A percentile compares a stretch with the other conserved stretches of the same genome.
Conservation (phyloP, 2,888 invertebrate species). For the Microctonus hyperodae region DNA sequence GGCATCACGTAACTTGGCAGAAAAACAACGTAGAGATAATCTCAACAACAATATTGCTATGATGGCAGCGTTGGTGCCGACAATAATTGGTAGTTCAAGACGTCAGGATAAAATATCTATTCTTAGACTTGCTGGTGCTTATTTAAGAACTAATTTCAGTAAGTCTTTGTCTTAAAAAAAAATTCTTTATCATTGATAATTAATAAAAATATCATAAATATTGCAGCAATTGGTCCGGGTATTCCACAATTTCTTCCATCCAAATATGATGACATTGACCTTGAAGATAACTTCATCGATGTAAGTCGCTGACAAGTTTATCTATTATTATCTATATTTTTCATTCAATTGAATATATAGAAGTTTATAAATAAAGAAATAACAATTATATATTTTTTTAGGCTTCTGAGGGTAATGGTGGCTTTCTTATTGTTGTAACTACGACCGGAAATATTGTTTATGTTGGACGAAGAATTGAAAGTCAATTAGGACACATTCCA, state of each 20-base stretch:
- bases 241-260: slow-evolving; percentile 48
- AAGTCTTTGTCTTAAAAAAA: slow-evolving; percentile 43
- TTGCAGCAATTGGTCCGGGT: slow-evolving; percentile 55
- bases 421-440: slow-evolving; percentile 82
- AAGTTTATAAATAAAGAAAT: no score
- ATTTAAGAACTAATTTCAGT: slow-evolving; percentile 81
- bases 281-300: slow-evolving; percentile 60
- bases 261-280: slow-evolving; percentile 54
- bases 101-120: slow-evolving; percentile 92
- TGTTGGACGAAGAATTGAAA: slow-evolving; percentile 84
- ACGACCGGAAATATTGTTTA: slow-evolving; percentile 84
- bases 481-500: slow-evolving; percentile 85
- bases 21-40: slow-evolving; percentile 89
- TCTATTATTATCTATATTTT: background rate
- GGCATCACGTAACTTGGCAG: slow-evolving; percentile 85
- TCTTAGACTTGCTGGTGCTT: slow-evolving; percentile 84
- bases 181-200: slow-evolving; percentile 37
- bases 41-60: slow-evolving; percentile 85
- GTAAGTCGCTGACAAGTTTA: slow-evolving; percentile 52
- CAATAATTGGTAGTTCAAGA: slow-evolving; percentile 81
- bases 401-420: slow-evolving; percentile 69
- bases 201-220: slow-evolving; percentile 18
- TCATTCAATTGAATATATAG: background rate
- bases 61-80: slow-evolving; percentile 83
- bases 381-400: slow-evolving; percentile 60